Evolutionary conservation across 2,113 vertebrate species (phyloP).

Genomic region (Heloderma charlesbogerti): DNA sequence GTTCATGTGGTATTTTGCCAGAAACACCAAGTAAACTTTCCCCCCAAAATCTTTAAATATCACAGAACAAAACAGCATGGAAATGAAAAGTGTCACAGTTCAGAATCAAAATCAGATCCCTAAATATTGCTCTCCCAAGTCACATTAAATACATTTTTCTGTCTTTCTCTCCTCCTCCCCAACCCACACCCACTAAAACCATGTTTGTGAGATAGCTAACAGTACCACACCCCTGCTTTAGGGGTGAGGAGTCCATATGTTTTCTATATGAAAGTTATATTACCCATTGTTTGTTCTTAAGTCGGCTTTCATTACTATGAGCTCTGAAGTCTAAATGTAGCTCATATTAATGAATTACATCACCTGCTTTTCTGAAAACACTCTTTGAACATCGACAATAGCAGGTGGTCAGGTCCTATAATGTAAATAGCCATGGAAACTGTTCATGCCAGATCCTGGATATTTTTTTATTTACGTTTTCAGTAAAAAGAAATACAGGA

Average conservation of each 20-base stretch:
- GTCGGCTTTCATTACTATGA: neutral
- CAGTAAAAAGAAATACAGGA: neutral
- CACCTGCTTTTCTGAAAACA: conserved; percentile 32
- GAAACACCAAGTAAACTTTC: neutral
- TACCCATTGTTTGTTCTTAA: conserved; percentile 1
- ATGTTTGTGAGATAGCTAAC: neutral
- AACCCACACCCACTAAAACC: neutral
- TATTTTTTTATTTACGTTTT: conserved; percentile 29
- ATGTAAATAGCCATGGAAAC: conserved; percentile 15
- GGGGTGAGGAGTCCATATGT: neutral
- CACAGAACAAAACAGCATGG: conserved; percentile 17
- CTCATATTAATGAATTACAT: conserved; percentile 32
- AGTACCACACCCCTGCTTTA: neutral
- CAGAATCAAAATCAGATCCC: conserved; percentile 8
- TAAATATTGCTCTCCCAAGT: neutral
- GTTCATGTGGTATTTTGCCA: neutral
- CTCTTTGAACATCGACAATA: neutral
- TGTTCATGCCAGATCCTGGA: conserved; percentile 3
- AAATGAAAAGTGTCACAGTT: neutral
- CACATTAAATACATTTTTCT: conserved; percentile 17
- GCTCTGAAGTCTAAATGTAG: neutral
- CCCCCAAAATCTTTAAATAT: neutral
- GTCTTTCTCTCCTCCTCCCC: neutral
- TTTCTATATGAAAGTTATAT: neutral
- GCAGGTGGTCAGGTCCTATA: neutral